Evolutionary conservation across 1,140 invertebrate genomes (phyloP).

Genomic region (Drosophila sulfurigaster): DNA sequence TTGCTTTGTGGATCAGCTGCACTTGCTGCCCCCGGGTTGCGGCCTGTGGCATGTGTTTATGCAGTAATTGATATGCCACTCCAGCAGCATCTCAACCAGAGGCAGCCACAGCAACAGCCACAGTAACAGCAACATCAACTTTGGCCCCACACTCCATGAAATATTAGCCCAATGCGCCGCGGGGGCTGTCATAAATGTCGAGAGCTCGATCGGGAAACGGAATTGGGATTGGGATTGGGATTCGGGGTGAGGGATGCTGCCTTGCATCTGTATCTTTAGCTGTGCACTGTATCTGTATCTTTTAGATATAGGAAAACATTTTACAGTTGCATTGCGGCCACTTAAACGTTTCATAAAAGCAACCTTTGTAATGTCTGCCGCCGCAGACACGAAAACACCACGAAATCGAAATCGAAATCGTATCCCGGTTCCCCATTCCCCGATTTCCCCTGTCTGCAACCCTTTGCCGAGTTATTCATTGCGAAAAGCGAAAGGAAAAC

Average conservation of each 20-base stretch:
- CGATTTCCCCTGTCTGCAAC: conserved; percentile 18
- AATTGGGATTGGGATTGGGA: too few relatives aligned
- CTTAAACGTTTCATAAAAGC: conserved; percentile 83
- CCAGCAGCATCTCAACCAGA: conserved; percentile 5
- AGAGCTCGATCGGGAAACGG: conserved; percentile 9
- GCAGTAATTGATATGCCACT: conserved; percentile 81
- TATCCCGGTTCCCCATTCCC: neutral
- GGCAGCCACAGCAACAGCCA: conserved; percentile 18
- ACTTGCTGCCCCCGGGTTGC: conserved; percentile 57
- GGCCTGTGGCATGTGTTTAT: conserved; percentile 72
- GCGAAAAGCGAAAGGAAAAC: conserved; percentile 64
- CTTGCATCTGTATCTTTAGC: conserved; percentile 45
- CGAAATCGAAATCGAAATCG: conserved; percentile 1
- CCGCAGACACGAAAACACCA: conserved; percentile 27
- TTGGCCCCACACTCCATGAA: conserved; percentile 69
- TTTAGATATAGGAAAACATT: conserved; percentile 71
- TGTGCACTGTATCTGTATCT: conserved; percentile 28
- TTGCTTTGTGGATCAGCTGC: conserved; percentile 73
- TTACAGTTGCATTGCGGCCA: conserved; percentile 79
- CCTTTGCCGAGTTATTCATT: conserved; percentile 24
- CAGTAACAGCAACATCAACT: conserved; percentile 16
- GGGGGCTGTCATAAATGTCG: conserved; percentile 72
- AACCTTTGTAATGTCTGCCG: conserved; percentile 78
- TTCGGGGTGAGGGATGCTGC: neutral
- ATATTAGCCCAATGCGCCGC: conserved; percentile 71